Conservation (phyloP, 2,888 invertebrate genomes). For the Machimus atricapillus region DNA sequence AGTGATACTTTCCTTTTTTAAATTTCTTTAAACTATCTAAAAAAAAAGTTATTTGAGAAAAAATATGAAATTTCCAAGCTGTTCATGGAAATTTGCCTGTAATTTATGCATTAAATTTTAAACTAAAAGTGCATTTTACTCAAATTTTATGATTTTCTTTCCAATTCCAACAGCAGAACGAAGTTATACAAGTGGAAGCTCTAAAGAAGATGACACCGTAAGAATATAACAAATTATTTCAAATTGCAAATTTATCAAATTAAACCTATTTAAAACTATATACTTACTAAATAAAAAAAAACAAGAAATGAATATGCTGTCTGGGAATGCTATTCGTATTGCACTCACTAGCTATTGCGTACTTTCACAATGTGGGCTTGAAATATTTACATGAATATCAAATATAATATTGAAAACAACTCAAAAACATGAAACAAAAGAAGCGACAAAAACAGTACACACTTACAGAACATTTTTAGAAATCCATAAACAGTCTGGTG, state of each 20-base stretch:
- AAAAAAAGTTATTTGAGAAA: neutral
- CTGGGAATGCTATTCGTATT: slow-evolving; percentile 34
- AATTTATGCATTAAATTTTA: neutral
- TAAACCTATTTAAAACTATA: neutral
- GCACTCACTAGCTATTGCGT: slow-evolving; percentile 33
- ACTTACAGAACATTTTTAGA: neutral
- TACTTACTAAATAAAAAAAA: neutral
- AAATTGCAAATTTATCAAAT: slow-evolving; percentile 4
- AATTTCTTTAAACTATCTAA: neutral
- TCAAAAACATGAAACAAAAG: neutral
- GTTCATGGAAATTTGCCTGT: neutral
- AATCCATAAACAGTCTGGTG: slow-evolving; percentile 12
- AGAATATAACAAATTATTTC: slow-evolving; percentile 1
- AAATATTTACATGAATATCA: neutral
- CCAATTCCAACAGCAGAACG: slow-evolving; percentile 28
- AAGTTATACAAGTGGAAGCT: slow-evolving; percentile 31
- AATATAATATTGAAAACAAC: neutral
- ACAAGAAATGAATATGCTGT: slow-evolving; percentile 12
- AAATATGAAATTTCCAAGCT: neutral
- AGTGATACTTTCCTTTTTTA: slow-evolving; percentile 14
- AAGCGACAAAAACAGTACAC: neutral
- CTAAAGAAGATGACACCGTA: slow-evolving; percentile 36
- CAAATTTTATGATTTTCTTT: slow-evolving; percentile 23
- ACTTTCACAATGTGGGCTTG: slow-evolving; percentile 27
- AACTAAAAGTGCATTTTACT: neutral